Percentiles rank a stretch among this genome's conserved stretches.
Evolutionary conservation across 2,888 invertebrate species (phyloP).

Genomic region (Nymphalis polychloros): DNA sequence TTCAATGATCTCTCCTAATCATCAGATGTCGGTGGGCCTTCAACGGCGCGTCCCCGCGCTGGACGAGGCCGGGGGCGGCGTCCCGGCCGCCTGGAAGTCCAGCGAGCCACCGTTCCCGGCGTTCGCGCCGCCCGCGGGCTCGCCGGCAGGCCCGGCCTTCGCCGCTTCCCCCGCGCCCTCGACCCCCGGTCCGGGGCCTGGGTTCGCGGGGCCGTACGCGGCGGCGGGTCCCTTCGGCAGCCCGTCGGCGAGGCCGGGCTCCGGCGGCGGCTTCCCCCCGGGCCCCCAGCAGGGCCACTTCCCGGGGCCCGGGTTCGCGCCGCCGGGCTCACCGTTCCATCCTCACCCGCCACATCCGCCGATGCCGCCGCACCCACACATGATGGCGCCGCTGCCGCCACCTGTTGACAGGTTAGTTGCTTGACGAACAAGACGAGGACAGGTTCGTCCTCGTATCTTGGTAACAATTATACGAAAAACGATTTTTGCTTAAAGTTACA

Average conservation of each 20-base stretch:
- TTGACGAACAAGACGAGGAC: too few species aligned
- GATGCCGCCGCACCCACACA: constrained; percentile 86
- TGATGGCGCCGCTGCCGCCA: constrained; percentile 84
- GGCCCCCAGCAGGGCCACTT: constrained; percentile 87
- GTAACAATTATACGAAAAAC: too few species aligned
- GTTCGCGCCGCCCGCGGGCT: constrained; percentile 90
- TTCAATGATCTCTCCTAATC: not conserved
- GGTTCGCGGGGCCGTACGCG: constrained; percentile 86
- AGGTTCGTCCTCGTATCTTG: too few species aligned
- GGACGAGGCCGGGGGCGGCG: constrained; percentile 76
- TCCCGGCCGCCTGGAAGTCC: constrained; percentile 87
- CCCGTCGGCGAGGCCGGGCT: constrained; percentile 87
- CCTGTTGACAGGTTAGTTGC: constrained; percentile 89
- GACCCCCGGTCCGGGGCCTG: constrained; percentile 88
- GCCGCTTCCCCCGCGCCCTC: constrained; percentile 86
- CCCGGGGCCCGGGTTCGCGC: constrained; percentile 88
- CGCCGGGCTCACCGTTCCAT: constrained; percentile 89
- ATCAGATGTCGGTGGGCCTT: constrained; percentile 88
- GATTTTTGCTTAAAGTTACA: too few species aligned
- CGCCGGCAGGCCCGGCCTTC: constrained; percentile 86
- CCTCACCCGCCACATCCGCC: constrained; percentile 93
- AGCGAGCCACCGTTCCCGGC: constrained; percentile 86
- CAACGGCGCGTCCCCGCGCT: constrained; percentile 87
- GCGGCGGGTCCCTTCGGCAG: constrained; percentile 84
- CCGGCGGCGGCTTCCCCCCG: constrained; percentile 91